Conservation (phyloP, 2,888 invertebrate genomes). For the Ischnura elegans region DNA sequence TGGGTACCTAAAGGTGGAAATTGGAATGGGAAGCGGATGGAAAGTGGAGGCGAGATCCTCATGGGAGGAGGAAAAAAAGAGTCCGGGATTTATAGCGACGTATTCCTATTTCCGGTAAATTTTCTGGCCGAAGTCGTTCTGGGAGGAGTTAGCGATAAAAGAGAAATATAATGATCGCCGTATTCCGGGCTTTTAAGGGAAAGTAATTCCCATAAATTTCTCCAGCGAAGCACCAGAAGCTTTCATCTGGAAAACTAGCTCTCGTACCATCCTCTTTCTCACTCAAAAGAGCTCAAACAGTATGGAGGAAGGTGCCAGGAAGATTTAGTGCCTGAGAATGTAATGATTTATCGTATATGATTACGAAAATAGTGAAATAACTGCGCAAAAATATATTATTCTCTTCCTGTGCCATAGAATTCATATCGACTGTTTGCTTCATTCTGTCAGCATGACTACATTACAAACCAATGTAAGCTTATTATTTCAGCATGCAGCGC, state of each 20-base stretch:
- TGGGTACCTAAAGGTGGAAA: not conserved
- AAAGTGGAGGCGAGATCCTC: not conserved
- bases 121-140: not conserved
- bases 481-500: too few relatives aligned
- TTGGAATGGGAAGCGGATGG: not conserved
- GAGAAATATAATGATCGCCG: constrained; percentile 38
- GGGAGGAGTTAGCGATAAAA: constrained; percentile 26
- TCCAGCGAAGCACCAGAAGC: not conserved
- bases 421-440: too few relatives aligned
- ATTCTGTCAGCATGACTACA: too few relatives aligned
- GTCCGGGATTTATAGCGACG: not conserved
- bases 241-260: not conserved
- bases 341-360: too few relatives aligned
- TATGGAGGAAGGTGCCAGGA: not conserved
- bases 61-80: not conserved
- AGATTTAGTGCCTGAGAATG: not conserved
- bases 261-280: not conserved
- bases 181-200: constrained; percentile 20
- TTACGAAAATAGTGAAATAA: too few relatives aligned
- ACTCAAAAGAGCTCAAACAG: not conserved
- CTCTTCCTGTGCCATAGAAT: too few relatives aligned
- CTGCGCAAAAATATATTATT: too few relatives aligned
- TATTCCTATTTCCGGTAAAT: constrained; percentile 38
- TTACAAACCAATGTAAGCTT: too few relatives aligned
- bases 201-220: constrained; percentile 35